phyloP scores from a whole-genome alignment of 35 echinoderm and acorn worm genomes.

The Patiria miniata region DNA sequence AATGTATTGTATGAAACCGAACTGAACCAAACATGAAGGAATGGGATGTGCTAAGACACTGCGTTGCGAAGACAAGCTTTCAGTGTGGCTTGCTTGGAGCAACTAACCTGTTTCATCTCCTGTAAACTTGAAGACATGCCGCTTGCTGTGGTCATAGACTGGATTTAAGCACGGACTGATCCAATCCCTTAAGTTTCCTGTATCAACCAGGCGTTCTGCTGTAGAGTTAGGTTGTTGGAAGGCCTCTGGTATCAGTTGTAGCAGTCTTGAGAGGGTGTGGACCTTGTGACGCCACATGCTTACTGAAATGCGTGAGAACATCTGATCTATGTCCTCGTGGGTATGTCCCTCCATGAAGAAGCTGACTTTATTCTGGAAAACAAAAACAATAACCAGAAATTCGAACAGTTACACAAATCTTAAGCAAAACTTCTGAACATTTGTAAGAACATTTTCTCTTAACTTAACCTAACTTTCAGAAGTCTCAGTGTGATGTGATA shows the following conservation, averaged over 20 bases:
- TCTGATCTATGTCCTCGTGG: conserved; percentile 56
- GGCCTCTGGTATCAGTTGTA: conserved; percentile 4
- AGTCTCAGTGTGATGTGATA: too few relatives aligned
- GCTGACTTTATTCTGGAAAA: conserved; percentile 46
- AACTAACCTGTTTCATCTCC: conserved; percentile 25
- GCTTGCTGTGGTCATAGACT: conserved; percentile 29
- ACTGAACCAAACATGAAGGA: too few relatives aligned
- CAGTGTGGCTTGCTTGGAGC: not conserved
- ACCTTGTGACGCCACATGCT: not conserved
- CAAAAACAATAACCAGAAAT: not conserved
- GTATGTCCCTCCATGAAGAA: conserved; percentile 62
- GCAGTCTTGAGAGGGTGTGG: conserved; percentile 21
- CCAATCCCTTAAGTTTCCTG: conserved; percentile 38
- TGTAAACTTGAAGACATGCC: conserved; percentile 58
- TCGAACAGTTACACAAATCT: too few relatives aligned
- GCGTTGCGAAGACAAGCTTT: too few relatives aligned
- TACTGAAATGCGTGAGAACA: conserved; percentile 48
- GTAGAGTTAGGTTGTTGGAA: conserved; percentile 40
- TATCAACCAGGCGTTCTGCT: conserved; percentile 22
- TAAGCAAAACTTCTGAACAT: too few relatives aligned
- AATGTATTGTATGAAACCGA: too few relatives aligned
- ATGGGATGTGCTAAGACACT: too few relatives aligned
- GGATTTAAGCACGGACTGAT: conserved; percentile 19
- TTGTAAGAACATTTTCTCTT: too few relatives aligned
- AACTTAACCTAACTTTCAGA: too few relatives aligned